A percentile compares a stretch with the other conserved stretches of the same genome.
These are phyloP conservation scores for Macroteleia sp. DNA, from an alignment of 2,888 invertebrate genomes.

Conservation along the genomic window DNA sequence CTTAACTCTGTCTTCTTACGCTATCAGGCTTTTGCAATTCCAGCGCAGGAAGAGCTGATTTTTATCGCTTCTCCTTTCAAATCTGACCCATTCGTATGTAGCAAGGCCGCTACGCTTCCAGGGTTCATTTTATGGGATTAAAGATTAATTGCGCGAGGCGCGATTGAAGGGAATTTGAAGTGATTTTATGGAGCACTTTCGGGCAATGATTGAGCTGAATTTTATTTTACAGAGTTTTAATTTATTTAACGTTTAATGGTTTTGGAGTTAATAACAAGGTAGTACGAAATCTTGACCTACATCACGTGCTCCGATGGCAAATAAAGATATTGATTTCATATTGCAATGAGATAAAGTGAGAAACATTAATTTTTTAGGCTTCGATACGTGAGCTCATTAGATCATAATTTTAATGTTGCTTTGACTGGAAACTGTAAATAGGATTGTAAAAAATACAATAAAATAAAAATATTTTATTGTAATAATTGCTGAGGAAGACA, in stretches of 20 bases:
- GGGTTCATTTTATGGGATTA: constrained; percentile 29
- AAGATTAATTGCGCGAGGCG: constrained; percentile 23
- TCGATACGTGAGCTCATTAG: no score
- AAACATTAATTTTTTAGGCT: no score
- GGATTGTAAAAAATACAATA: no score
- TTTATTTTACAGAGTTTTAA: constrained; percentile 1
- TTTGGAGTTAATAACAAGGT: no score
- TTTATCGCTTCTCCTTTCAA: constrained; percentile 33
- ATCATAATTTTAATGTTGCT: no score
- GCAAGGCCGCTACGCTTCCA: background rate
- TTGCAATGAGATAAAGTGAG: no score
- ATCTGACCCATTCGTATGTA: constrained; percentile 14
- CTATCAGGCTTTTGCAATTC: constrained; percentile 1
- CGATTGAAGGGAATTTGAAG: constrained; percentile 1
- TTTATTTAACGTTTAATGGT: background rate
- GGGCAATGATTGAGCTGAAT: background rate
- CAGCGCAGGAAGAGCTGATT: constrained; percentile 8
- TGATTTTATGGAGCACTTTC: constrained; percentile 2
- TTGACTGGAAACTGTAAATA: no score
- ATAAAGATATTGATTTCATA: no score
- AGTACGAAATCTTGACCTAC: no score
- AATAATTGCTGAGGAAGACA: no score
- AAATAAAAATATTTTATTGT: no score
- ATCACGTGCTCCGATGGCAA: no score
- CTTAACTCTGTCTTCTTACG: constrained; percentile 26